phyloP scores from a whole-genome alignment of 2,113 vertebrate genomes.

The Ctenomys sociabilis region DNA sequence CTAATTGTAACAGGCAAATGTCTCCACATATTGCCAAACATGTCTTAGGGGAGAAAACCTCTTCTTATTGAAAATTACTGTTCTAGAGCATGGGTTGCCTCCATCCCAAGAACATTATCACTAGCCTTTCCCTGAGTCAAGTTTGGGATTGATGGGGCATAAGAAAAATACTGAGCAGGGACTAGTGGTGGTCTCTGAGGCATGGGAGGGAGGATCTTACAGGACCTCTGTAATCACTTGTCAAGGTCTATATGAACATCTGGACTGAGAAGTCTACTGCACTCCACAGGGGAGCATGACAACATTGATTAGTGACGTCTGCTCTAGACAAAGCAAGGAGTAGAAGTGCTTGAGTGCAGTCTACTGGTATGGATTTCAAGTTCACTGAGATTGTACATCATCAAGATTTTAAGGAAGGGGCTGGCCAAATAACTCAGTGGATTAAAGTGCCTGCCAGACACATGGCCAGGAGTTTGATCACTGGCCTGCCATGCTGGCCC shows the following conservation, averaged over 20 bases:
- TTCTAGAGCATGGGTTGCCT: neutral
- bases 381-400: too few species aligned
- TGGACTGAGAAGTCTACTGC: neutral
- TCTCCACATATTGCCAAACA: neutral
- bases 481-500: too few species aligned
- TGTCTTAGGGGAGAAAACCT: neutral
- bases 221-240: neutral
- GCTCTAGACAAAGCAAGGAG: neutral
- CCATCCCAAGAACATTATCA: neutral
- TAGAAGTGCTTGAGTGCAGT: neutral
- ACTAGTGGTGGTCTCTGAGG: neutral
- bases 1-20: neutral
- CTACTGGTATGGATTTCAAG: neutral
- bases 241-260: neutral
- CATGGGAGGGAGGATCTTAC: neutral
- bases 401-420: neutral
- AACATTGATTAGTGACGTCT: slow-evolving; percentile 6
- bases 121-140: neutral
- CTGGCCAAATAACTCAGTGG: too few species aligned
- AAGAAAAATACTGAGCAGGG: neutral
- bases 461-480: too few species aligned
- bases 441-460: too few species aligned
- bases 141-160: neutral
- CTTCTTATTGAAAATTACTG: neutral
- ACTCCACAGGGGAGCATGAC: neutral